Base-by-base conservation (phyloP, 92 coral and sea anemone genomes). In the Parazoanthus swiftii region DNA sequence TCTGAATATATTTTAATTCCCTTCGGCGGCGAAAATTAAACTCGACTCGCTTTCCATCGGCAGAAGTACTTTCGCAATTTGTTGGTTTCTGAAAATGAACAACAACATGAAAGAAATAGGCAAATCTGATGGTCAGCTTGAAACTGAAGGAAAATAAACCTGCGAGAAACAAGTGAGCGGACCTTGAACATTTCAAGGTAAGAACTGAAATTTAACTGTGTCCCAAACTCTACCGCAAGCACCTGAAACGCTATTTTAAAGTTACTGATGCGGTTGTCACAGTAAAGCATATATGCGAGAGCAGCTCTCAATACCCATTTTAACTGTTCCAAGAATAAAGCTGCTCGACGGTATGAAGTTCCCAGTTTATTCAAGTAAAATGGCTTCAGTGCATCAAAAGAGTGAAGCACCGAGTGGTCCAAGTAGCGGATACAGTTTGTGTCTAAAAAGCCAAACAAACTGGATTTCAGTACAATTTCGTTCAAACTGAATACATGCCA, bases 141-240 rank as follows among this genome's bases (percentile, higher is more conserved):
- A 80, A 80, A 54, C n/a, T 15, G 85, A 56, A 26, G 29, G 26
- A 29, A 35, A 54, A 33, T 56, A 80, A 33, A 23, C 44, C 8
- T 3, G n/a, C 15, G 58, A 56, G 0, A 73, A 29, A 26, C 38
- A 77, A 42, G 29, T 44, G 59, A 77, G 37, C 26, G 33, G 48
- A 43, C 81, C 58, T 42, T 42, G 50, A 44, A 73, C 43, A 77
- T 42, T n/a, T 33, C 7, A 58, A 33, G 71, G 85, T 54, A 56
- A 54, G 68, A 38, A 38, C 23, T 48, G 26, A 48, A 77, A 79
- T 18, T 48, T 79, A 51, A 50, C 36, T 80, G 51, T 35, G 72
- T 80, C 85, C 85, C 85, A 56, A 54, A 80, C 85, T 78, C 50
- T n/a, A 46, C 82, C 82, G 66, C 51, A 42, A 78, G 66, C 65